A percentile compares a stretch with the other conserved stretches of the same genome.
Conservation (phyloP, 2,797 vertebrate species). For the Glyptemys insculpta region DNA sequence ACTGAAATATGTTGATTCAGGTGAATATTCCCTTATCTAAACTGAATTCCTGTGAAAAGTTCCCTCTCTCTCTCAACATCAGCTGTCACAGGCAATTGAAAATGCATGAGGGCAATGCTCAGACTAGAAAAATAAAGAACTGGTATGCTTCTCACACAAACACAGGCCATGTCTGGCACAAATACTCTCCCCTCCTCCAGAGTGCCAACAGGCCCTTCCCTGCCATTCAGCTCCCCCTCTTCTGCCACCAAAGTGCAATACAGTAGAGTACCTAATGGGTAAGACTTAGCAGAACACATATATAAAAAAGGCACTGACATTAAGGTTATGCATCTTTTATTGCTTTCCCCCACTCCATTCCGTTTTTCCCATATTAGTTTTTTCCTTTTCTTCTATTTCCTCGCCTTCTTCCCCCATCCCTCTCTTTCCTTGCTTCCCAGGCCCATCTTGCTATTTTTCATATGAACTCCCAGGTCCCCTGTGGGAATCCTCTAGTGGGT, state of each 20-base stretch:
- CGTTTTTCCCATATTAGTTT: neutral
- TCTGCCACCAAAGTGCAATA: neutral
- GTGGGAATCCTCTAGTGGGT: neutral
- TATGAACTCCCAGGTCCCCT: neutral
- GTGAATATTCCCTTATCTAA: constrained; percentile 53
- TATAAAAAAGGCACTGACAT: neutral
- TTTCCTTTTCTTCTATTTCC: neutral
- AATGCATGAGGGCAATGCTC: constrained; percentile 1
- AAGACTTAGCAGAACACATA: neutral
- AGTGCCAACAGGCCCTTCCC: neutral
- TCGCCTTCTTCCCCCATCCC: neutral
- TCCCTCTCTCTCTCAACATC: constrained; percentile 1
- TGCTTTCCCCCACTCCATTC: neutral
- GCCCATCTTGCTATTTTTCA: neutral
- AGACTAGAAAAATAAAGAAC: neutral
- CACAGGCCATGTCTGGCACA: neutral
- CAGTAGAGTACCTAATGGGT: fast-evolving
- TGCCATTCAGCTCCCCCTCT: neutral
- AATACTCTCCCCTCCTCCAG: neutral
- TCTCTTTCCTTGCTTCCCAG: neutral
- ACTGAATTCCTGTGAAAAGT: constrained; percentile 40
- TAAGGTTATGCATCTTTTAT: neutral
- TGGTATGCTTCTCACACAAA: neutral
- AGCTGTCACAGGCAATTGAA: constrained; percentile 58
- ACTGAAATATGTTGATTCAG: constrained; percentile 61